Percentiles rank a stretch among this genome's conserved stretches.
These are phyloP conservation scores for Pantherophis alleghaniensis DNA, from an alignment of 2,797 vertebrate genomes.

Conservation along the genomic window DNA sequence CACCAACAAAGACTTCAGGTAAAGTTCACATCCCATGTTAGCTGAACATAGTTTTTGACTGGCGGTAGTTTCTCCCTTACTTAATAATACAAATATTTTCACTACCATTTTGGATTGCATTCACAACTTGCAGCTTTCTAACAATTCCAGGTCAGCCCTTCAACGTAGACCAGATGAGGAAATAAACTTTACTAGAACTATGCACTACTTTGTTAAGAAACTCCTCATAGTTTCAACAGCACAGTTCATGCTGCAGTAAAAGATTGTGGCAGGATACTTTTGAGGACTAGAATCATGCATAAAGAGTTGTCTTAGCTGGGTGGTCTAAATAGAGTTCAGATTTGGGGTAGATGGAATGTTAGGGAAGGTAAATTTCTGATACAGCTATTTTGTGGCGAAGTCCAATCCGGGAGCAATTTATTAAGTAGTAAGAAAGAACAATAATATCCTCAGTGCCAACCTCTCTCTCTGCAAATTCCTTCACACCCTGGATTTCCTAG, in stretches of 20 bases:
- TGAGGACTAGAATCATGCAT: not conserved
- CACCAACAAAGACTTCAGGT: slow-evolving; percentile 92
- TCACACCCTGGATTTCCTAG: not conserved
- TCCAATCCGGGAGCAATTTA: not conserved
- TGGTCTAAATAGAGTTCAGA: not conserved
- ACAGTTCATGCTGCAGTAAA: not conserved
- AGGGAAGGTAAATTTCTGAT: not conserved
- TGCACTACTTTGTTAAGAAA: not conserved
- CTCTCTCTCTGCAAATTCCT: not conserved
- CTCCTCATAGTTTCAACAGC: not conserved
- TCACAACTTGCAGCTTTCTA: not conserved
- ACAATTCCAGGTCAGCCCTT: not conserved
- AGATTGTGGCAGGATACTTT: not conserved
- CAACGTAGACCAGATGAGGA: not conserved
- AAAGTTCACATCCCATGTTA: not conserved
- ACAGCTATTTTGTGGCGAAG: not conserved
- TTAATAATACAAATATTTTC: not conserved
- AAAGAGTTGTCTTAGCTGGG: not conserved
- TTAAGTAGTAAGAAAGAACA: not conserved
- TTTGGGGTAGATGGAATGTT: not conserved
- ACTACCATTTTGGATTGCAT: not conserved
- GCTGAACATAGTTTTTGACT: not conserved
- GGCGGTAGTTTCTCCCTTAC: not conserved
- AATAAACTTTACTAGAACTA: not conserved
- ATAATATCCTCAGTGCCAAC: not conserved